Evolutionary conservation across 2,113 vertebrate species (phyloP).

Genomic region (Nipponia nippon): DNA sequence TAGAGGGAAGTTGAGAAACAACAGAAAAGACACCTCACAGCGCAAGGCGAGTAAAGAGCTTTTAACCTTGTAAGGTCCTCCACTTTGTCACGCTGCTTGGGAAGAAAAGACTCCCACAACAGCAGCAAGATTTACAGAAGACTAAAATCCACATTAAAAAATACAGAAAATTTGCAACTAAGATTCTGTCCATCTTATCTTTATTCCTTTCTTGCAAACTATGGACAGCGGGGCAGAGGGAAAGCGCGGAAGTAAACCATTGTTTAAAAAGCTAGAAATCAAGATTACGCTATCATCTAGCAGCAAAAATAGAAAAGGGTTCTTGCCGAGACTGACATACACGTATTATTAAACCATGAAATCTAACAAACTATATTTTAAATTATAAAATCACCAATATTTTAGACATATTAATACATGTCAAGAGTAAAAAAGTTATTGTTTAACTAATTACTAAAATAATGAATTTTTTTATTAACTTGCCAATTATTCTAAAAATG

Average conservation of each 20-base stretch:
- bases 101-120: not conserved
- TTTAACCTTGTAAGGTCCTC: not conserved
- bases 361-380: not conserved
- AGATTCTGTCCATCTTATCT: not conserved
- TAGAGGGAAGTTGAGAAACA: not conserved
- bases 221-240: not conserved
- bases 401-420: not conserved
- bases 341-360: not conserved
- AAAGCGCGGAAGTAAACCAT: not conserved
- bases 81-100: not conserved
- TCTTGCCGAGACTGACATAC: not conserved
- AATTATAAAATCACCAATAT: not conserved
- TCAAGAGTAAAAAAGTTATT: not conserved
- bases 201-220: not conserved
- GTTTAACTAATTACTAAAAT: not conserved
- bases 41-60: accelerated
- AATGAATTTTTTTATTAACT: not conserved
- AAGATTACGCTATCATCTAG: not conserved
- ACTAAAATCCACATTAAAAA: not conserved
- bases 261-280: not conserved
- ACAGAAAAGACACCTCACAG: not conserved
- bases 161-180: not conserved
- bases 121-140: not conserved
- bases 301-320: not conserved
- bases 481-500: not conserved